Evolutionary conservation across 2,888 invertebrate species (phyloP), one percentile per base, ranked within the genome.

Genomic region (Gasteruption jaculator): DNA sequence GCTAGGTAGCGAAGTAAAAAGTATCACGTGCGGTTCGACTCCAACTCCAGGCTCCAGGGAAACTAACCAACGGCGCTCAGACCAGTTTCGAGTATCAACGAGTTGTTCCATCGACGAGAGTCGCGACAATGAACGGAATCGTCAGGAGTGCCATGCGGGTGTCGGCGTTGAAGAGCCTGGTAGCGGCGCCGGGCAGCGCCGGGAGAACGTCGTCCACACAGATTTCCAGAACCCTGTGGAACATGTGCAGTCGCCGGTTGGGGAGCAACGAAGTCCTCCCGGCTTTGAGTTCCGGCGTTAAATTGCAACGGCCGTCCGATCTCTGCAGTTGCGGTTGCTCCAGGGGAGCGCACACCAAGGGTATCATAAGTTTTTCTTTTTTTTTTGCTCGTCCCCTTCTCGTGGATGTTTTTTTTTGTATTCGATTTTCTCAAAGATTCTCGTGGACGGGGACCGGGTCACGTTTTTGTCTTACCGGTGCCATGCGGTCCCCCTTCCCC

Each of bases 71-170:
- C n/a, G n/a, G n/a, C n/a, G n/a, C n/a, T n/a, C n/a, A n/a, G n/a
- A n/a, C n/a, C n/a, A n/a, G n/a, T n/a, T n/a, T n/a, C n/a, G n/a
- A n/a, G n/a, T n/a, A n/a, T n/a, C n/a, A n/a, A n/a, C n/a, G n/a
- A n/a, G n/a, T n/a, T n/a, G n/a, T n/a, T n/a, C n/a, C n/a, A n/a
- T n/a, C n/a, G n/a, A n/a, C n/a, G n/a, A n/a, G n/a, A n/a, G n/a
- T n/a, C n/a, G n/a, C n/a, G n/a, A n/a, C n/a, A 70, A 85, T 86
- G 85, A 86, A 82, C 68, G 80, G 79, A 53, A 73, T 86, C 54
- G 77, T 81, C 21, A 82, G 79, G 69, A 76, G 77, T 27, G 77
- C 80, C 5, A 71, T 81, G 43, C 76, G 80, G 50, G 56, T 74
- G 3, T 60, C 69, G 25, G 57, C 65, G 10, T 45, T 74, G n/a